Evolutionary conservation across 1,140 invertebrate species (phyloP), one percentile per base, ranked within the genome.

Genomic region (Drosophila parvula): DNA sequence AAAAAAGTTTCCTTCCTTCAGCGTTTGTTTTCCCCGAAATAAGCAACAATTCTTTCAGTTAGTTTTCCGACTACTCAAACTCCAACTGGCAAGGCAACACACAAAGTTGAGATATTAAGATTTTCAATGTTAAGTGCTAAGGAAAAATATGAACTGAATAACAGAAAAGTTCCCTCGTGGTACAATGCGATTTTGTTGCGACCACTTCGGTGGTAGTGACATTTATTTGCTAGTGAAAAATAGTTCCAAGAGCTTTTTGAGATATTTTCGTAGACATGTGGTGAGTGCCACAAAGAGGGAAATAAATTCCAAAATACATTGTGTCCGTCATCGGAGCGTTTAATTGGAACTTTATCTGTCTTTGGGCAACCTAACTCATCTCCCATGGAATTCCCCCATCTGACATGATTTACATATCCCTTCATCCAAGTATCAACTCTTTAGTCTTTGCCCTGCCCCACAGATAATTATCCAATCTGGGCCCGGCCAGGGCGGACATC

Each of bases 401-500:
- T 34, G 74, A 44, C 74, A 77, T 62, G 75, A 70, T 68, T 77
- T 69, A 77, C 62, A 76, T 68, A 68, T 41, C 16, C 27, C 27
- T 34, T 50, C 47, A 2, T 5, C 44, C 9, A 48, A 67, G 59
- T 63, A 64, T 41, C 44, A 50, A 55, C 47, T 60, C 28, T 40
- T 56, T 57, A 70, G 55, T 48, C 50, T 68, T 28, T 14, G 30
- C 41, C 56, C 60, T 51, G 57, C 56, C 67, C 62, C 68, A 36
- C 28, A 84, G 69, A 53, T 57, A 53, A 73, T 65, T 64, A 51
- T 45, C 63, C 68, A 62, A 81, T 78, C 62, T 84, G 79, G 68
- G 43, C 65, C 77, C 83, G 77, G 68, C 43, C 74, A 40, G 57
- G 57, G 77, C 65, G 79, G 56, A 40, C 81, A 84, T 84, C 78